Percentiles rank a stretch among this genome's conserved stretches.
Conservation (phyloP, 2,888 invertebrate genomes). For the Bombylius major region DNA sequence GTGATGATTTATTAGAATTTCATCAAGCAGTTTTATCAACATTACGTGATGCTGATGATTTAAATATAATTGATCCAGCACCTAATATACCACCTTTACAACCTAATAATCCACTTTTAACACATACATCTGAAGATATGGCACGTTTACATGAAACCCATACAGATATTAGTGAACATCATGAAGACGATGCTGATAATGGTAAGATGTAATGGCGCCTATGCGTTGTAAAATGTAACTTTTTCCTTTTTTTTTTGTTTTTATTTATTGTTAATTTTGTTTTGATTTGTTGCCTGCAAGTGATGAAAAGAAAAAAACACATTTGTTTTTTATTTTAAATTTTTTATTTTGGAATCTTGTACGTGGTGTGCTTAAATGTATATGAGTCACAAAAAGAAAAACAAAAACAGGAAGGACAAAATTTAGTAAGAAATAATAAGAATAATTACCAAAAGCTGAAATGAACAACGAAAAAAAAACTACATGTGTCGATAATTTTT, state of each 20-base stretch:
- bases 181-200: constrained; percentile 60
- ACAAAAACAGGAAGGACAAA: not conserved
- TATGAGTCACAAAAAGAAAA: constrained; percentile 10
- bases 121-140: constrained; percentile 54
- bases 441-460: not conserved
- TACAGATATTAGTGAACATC: constrained; percentile 49
- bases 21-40: constrained; percentile 66
- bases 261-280: too few species aligned
- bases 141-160: constrained; percentile 58
- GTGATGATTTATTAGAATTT: constrained; percentile 87
- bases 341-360: not conserved
- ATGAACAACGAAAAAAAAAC: too few species aligned
- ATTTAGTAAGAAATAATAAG: not conserved
- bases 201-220: constrained; percentile 38
- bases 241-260: too few species aligned
- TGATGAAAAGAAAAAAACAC: not conserved
- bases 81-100: constrained; percentile 28
- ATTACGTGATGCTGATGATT: constrained; percentile 52
- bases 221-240: not conserved
- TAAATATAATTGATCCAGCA: constrained; percentile 37
- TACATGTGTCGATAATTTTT: too few species aligned
- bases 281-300: not conserved
- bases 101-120: constrained; percentile 40
- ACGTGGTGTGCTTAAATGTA: constrained; percentile 11
- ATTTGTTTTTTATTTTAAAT: not conserved